A percentile compares a stretch with the other conserved stretches of the same genome.
These are phyloP conservation scores for Istiophorus platypterus DNA, from an alignment of 2,113 vertebrate species.

Conservation along the genomic window DNA sequence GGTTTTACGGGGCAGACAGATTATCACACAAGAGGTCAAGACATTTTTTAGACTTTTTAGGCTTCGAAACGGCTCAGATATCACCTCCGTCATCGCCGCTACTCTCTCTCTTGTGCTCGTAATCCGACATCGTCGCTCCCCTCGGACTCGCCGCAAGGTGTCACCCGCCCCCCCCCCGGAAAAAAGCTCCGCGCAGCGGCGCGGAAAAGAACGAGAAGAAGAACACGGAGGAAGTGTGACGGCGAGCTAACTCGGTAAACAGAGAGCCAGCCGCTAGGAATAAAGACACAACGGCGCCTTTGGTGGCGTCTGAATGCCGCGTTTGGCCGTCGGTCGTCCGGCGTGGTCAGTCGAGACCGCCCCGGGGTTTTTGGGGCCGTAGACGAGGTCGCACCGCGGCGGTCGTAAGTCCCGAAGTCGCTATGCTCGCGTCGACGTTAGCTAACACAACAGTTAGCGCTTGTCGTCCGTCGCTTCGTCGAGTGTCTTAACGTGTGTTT, in stretches of 20 bases:
- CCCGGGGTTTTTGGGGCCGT: too few species aligned
- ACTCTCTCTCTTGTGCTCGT: constrained; percentile 52
- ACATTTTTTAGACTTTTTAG: too few species aligned
- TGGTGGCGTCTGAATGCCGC: neutral
- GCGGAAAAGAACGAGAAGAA: constrained; percentile 9
- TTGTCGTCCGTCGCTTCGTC: neutral
- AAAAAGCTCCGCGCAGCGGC: constrained; percentile 11
- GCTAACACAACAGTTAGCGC: neutral
- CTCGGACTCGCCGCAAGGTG: rapidly evolving
- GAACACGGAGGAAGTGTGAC: constrained; percentile 20
- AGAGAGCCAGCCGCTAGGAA: constrained; percentile 41
- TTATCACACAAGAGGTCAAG: too few species aligned
- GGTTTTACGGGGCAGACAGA: neutral
- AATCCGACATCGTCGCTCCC: constrained; percentile 76
- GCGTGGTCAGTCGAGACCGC: too few species aligned
- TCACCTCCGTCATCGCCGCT: constrained; percentile 81
- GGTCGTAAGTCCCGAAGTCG: neutral
- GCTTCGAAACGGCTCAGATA: constrained; percentile 72
- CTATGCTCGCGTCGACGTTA: neutral
- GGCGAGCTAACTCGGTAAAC: constrained; percentile 43
- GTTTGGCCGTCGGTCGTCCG: neutral
- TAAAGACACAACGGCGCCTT: neutral
- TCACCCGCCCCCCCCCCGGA: constrained; percentile 24
- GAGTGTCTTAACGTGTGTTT: neutral
- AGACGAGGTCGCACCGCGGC: neutral